phyloP scores from a whole-genome alignment of 2,888 invertebrate species.

The Clusia tigrina region DNA sequence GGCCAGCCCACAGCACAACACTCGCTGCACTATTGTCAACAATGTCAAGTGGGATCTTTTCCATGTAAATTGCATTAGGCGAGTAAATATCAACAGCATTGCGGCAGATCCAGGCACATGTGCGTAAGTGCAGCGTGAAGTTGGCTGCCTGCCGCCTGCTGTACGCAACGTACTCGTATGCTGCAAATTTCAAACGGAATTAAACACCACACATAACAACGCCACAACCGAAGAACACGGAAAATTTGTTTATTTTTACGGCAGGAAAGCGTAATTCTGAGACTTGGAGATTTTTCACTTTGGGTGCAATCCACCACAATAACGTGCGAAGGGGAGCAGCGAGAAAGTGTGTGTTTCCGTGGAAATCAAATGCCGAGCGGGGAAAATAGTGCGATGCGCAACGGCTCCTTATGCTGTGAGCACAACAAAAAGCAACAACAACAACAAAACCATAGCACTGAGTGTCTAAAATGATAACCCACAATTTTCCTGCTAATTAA shows the following conservation, averaged over 20 bases:
- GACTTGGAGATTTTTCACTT: constrained; percentile 8
- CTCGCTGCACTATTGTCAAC: constrained; percentile 29
- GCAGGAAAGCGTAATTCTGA: background rate
- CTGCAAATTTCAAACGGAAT: background rate
- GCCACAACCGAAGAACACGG: background rate
- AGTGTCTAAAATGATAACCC: constrained; percentile 6
- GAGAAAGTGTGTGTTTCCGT: background rate
- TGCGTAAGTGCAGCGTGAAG: constrained; percentile 4
- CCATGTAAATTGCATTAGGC: constrained; percentile 16
- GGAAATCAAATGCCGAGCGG: constrained; percentile 6
- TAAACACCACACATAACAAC: background rate
- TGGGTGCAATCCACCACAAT: background rate
- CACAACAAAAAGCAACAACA: background rate
- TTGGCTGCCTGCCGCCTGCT: background rate
- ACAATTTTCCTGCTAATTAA: constrained; percentile 29
- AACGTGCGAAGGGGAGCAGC: background rate
- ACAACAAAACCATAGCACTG: constrained; percentile 8
- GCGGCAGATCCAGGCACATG: background rate
- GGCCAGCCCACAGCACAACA: no score
- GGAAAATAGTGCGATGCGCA: background rate
- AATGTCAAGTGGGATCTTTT: constrained; percentile 27
- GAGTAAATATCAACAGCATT: background rate
- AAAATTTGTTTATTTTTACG: background rate
- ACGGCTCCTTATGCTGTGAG: background rate
- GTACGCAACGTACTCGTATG: background rate